Percentiles rank a stretch among this genome's conserved stretches.
Conservation (phyloP, 1,140 invertebrate genomes). For the Amphibalanus amphitrite region DNA sequence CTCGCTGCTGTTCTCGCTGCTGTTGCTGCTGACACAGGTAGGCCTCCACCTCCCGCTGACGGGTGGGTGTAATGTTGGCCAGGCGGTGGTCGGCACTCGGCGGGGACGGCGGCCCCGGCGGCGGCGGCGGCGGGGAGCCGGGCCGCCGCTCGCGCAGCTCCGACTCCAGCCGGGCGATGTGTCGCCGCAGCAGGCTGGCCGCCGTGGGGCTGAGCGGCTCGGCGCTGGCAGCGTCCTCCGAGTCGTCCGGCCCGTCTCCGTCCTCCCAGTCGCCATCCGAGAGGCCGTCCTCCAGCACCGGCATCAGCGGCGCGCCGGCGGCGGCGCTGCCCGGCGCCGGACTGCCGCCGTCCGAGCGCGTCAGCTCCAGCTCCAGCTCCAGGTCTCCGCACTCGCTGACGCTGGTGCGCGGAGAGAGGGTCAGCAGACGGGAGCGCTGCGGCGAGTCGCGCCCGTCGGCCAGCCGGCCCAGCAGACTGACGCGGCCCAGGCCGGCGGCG, state of each 20-base stretch:
- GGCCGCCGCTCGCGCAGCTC: too few species aligned
- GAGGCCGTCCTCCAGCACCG: constrained; percentile 32
- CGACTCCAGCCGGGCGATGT: not conserved
- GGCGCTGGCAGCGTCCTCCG: too few species aligned
- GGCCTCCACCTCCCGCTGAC: not conserved
- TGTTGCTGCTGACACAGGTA: not conserved
- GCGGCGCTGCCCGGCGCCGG: too few species aligned
- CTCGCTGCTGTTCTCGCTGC: not conserved
- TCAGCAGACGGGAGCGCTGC: not conserved
- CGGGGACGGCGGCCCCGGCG: too few species aligned
- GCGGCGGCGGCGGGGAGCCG: not conserved
- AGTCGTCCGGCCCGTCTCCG: constrained; percentile 8
- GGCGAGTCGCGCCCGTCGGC: not conserved
- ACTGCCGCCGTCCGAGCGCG: not conserved
- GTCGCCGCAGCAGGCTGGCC: not conserved
- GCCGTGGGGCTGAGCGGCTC: not conserved
- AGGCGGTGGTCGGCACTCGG: not conserved
- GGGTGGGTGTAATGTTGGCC: not conserved
- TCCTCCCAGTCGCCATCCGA: constrained; percentile 32
- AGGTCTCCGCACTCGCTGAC: not conserved
- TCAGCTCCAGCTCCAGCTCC: not conserved
- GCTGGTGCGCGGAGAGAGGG: not conserved
- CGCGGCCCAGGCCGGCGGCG: not conserved
- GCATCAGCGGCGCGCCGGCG: constrained; percentile 28
- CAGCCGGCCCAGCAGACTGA: not conserved